A percentile compares a stretch with the other conserved stretches of the same genome.
These are phyloP conservation scores for Hirundo rustica DNA, from an alignment of 2,797 vertebrate genomes.

Conservation along the genomic window DNA sequence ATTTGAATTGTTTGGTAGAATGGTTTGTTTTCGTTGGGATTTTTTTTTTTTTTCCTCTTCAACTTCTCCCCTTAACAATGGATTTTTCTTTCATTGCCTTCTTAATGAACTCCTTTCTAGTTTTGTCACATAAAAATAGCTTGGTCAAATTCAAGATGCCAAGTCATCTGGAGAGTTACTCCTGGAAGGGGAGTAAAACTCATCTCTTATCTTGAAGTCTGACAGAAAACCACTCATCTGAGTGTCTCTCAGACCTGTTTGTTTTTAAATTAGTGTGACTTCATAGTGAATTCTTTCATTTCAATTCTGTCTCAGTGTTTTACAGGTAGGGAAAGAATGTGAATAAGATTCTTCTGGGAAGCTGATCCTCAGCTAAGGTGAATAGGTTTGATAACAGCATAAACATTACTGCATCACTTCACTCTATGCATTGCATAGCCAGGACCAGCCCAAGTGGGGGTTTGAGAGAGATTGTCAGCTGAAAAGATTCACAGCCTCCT, in stretches of 20 bases:
- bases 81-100: background rate
- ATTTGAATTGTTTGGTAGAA: background rate
- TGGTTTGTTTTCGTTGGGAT: background rate
- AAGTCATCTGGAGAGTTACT: background rate
- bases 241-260: background rate
- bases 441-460: background rate
- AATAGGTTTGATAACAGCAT: background rate
- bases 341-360: background rate
- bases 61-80: background rate
- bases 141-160: background rate
- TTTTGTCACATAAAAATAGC: background rate
- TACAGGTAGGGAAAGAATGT: background rate
- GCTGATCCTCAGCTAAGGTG: background rate
- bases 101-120: background rate
- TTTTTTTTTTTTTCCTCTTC: background rate
- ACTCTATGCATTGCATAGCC: accelerated
- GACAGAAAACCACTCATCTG: background rate
- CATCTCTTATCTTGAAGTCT: background rate
- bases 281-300: background rate
- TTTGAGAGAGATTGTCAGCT: background rate
- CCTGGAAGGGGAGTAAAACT: background rate
- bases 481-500: background rate
- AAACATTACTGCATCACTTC: background rate
- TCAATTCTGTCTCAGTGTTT: background rate
- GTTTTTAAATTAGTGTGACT: background rate